Conservation (phyloP, 2,113 vertebrate species). For the Zosterops lateralis region DNA sequence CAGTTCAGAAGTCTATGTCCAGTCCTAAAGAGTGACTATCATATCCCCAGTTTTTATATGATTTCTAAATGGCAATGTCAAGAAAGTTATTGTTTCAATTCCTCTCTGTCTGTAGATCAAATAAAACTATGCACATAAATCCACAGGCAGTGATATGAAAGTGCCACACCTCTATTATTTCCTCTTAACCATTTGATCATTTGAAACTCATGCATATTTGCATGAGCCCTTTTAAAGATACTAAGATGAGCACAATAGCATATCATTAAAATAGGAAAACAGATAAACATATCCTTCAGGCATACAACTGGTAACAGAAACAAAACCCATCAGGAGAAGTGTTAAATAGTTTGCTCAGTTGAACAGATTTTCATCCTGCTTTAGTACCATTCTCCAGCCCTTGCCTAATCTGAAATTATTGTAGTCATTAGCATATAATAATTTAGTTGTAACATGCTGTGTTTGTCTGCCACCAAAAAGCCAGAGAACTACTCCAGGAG, state of each 20-base stretch:
- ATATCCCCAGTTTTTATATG: neutral
- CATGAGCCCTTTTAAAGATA: neutral
- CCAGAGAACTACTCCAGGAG: neutral
- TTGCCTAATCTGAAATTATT: slow-evolving; percentile 18
- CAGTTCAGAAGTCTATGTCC: neutral
- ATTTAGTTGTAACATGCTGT: neutral
- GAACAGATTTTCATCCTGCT: neutral
- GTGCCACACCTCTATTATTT: slow-evolving; percentile 1
- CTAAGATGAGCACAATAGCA: neutral
- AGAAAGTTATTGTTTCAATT: neutral
- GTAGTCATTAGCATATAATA: neutral
- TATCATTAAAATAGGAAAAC: neutral
- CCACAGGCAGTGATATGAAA: neutral
- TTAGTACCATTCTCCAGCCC: neutral
- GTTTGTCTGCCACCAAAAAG: neutral
- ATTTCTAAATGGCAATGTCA: neutral
- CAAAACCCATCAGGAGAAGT: neutral
- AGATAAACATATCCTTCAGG: slow-evolving; percentile 18
- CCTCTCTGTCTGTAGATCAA: neutral
- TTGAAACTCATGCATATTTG: neutral
- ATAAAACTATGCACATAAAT: neutral
- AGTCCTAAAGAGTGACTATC: neutral
- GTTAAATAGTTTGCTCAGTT: neutral
- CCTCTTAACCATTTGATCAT: neutral
- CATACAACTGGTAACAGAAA: neutral